phyloP scores from a whole-genome alignment of 37 sponge, comb jelly and placozoan genomes.

The Beroe ovata region DNA sequence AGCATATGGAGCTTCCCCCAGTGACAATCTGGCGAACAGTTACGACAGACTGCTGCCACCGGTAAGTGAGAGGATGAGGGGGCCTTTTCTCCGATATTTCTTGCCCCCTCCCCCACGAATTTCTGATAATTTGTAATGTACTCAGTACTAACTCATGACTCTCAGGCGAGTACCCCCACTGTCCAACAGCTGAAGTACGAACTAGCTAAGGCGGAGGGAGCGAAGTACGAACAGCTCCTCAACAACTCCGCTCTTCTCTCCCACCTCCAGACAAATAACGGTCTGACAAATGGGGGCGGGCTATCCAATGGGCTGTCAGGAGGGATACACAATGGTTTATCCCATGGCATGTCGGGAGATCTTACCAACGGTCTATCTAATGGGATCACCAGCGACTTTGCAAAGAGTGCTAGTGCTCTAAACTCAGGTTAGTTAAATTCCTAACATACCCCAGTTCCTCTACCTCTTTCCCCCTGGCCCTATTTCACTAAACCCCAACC shows the following conservation, averaged over 20 bases:
- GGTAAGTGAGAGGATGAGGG: too few relatives aligned
- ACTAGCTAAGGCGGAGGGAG: constrained; percentile 43
- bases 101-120: too few relatives aligned
- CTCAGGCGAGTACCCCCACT: constrained; percentile 41
- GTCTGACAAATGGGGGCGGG: neutral
- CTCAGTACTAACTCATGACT: too few relatives aligned
- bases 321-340: neutral
- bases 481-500: too few relatives aligned
- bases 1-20: neutral
- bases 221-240: constrained; percentile 42
- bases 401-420: constrained; percentile 15
- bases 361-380: constrained; percentile 3
- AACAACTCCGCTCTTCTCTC: constrained; percentile 36
- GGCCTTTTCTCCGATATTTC: too few relatives aligned
- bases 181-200: constrained; percentile 63
- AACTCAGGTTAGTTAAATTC: too few relatives aligned
- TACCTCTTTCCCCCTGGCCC: too few relatives aligned
- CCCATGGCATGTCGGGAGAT: neutral
- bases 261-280: constrained; percentile 28
- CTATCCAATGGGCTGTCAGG: neutral
- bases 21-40: neutral
- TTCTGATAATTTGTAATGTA: too few relatives aligned
- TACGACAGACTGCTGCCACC: constrained; percentile 22
- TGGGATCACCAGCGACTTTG: constrained; percentile 1
- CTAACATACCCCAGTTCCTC: too few relatives aligned